A percentile compares a stretch with the other conserved stretches of the same genome.
These are phyloP conservation scores for Cherax destructor DNA, from an alignment of 1,140 invertebrate genomes.

Conservation along the genomic window DNA sequence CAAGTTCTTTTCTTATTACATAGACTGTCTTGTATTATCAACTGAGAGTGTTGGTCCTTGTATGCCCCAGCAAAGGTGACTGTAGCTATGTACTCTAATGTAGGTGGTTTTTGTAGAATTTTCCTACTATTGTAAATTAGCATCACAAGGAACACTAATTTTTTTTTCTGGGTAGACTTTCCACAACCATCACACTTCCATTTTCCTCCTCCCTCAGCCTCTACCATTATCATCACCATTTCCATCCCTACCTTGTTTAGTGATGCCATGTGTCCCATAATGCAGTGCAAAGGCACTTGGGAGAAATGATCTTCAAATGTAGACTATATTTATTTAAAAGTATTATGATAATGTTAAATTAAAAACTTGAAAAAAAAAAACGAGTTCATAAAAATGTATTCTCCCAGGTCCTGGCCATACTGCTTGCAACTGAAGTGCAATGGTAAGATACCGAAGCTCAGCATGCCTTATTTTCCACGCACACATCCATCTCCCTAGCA, in stretches of 20 bases:
- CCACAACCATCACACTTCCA: conserved; percentile 26
- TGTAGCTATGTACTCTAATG: conserved; percentile 54
- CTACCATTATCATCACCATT: conserved; percentile 8
- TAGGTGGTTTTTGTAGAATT: conserved; percentile 55
- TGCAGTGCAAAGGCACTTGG: conserved; percentile 35
- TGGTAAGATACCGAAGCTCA: conserved; percentile 62
- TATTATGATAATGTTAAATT: not conserved
- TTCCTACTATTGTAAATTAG: conserved; percentile 37
- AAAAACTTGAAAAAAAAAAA: not conserved
- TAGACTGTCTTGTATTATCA: conserved; percentile 34
- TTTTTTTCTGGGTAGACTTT: conserved; percentile 33
- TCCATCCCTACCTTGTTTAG: conserved; percentile 29
- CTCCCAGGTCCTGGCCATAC: conserved; percentile 37
- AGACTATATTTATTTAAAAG: not conserved
- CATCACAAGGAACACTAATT: conserved; percentile 48
- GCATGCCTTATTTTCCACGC: conserved; percentile 53
- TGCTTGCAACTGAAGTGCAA: conserved; percentile 56
- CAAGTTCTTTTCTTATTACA: conserved; percentile 31
- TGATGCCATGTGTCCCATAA: conserved; percentile 36
- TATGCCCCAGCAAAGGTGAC: conserved; percentile 32
- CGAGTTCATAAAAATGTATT: not conserved
- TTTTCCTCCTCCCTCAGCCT: conserved; percentile 19
- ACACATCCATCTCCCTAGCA: conserved; percentile 16
- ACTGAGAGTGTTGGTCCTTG: conserved; percentile 41
- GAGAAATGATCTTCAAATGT: not conserved